A percentile compares a stretch with the other conserved stretches of the same genome.
These are phyloP conservation scores for human (Homo sapiens) DNA, from an alignment of 2,113 vertebrate genomes.

Conservation along the genomic window DNA sequence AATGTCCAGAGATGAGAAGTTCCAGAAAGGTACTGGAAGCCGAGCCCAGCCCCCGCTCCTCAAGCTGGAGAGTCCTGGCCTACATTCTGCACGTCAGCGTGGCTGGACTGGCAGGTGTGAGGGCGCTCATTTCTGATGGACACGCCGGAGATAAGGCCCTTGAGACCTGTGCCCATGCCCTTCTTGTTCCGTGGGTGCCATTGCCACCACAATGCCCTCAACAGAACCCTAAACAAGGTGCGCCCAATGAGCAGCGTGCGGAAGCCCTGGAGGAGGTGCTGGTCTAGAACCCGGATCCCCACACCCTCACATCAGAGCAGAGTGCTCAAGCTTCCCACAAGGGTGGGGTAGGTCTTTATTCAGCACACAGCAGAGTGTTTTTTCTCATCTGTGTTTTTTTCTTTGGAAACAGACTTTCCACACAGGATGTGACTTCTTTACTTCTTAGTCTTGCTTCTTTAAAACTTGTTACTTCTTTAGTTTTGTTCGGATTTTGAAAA, in stretches of 20 bases:
- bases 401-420: background rate
- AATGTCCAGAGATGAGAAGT: accelerated
- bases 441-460: background rate
- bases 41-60: accelerated
- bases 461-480: background rate
- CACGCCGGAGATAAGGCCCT: accelerated
- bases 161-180: accelerated
- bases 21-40: accelerated
- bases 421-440: accelerated
- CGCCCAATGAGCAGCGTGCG: accelerated
- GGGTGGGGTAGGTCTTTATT: accelerated
- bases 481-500: background rate
- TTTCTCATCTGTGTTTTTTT: accelerated
- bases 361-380: accelerated
- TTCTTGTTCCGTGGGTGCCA: accelerated
- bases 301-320: accelerated
- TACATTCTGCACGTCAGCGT: accelerated
- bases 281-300: background rate
- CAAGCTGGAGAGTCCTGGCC: accelerated
- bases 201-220: too few species aligned
- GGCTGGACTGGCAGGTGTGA: accelerated
- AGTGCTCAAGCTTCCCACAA: accelerated
- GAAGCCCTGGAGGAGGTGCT: background rate
- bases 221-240: too few species aligned
- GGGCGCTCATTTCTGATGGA: accelerated